Base-by-base conservation (phyloP, 2,797 vertebrate species). In the Mormyrus hasselquistii region DNA sequence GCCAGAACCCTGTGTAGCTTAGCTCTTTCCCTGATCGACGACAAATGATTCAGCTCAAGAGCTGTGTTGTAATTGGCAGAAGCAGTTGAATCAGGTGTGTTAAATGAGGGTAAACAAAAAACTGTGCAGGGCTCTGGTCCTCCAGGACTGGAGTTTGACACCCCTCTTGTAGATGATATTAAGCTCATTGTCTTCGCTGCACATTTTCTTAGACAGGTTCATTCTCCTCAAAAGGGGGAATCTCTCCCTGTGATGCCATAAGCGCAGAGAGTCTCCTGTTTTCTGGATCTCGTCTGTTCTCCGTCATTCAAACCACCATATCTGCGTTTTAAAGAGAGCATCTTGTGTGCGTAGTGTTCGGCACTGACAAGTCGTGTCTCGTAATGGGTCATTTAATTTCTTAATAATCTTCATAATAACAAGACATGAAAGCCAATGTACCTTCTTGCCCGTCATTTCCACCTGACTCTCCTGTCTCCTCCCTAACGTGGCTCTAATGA, bases 341-440 rank as follows among this genome's bases (percentile, higher is more conserved):
- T 93, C 94, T 92, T 93, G 94, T 83, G 41, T 83, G 19, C 41
- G 6, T 44, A 49, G 6, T 49, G 16, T 41, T 16, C 79, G 22
- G 41, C 8, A 25, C 2, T 44, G 19, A 83, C 22, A 41, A 49
- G 14, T 3, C 1, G 3, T 83, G 47, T 19, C 38, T 44, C 9
- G 4, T 55, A 19, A 55, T 19, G 53, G 16, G 53, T 19, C 16
- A 55, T 55, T 55, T 55, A 55, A 5, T 55, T 55, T 55, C 53
- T 55, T 55, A 6, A 55, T 55, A 55, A 55, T 55, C 16, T 55
- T 6, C 53, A 55, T 19, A 19, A 55, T 55, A 55, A 55, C 16
- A 55, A 55, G 16, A 55, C 53, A 55, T 55, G 53, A 55, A 55
- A 55, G 4, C 53, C 53, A 19, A 55, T 55, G 1, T 19, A 55